phyloP scores from a whole-genome alignment of 2,113 vertebrate species.

The Aldabrachelys gigantea region DNA sequence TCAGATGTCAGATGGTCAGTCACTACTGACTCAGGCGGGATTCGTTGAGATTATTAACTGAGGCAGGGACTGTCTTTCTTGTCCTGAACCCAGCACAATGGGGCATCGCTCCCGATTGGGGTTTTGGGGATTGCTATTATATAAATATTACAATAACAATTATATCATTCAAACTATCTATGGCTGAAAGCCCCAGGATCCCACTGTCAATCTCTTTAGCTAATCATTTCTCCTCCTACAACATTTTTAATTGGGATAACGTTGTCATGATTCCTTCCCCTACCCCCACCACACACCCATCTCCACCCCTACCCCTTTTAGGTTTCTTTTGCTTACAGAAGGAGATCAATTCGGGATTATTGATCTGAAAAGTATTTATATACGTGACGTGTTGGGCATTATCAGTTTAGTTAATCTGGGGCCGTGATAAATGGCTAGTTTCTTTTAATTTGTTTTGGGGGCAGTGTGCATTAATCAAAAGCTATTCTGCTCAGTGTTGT shows the following conservation, averaged over 20 bases:
- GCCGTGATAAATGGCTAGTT: neutral
- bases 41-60: neutral
- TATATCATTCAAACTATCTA: neutral
- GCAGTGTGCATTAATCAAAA: neutral
- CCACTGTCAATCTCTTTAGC: neutral
- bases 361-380: neutral
- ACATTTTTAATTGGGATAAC: neutral
- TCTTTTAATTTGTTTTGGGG: neutral
- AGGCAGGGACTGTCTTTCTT: neutral
- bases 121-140: neutral
- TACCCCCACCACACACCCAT: neutral
- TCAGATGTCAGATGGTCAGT: neutral
- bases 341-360: neutral
- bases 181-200: neutral
- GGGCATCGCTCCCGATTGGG: neutral
- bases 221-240: neutral
- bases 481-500: neutral
- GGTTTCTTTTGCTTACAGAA: constrained; percentile 40
- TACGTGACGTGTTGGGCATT: neutral
- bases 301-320: neutral
- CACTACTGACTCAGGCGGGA: neutral
- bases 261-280: neutral
- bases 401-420: neutral
- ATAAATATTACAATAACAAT: neutral
- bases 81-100: neutral